These are phyloP conservation scores for Vulpes lagopus DNA, from an alignment of 2,113 vertebrate genomes.

Conservation along the genomic window DNA sequence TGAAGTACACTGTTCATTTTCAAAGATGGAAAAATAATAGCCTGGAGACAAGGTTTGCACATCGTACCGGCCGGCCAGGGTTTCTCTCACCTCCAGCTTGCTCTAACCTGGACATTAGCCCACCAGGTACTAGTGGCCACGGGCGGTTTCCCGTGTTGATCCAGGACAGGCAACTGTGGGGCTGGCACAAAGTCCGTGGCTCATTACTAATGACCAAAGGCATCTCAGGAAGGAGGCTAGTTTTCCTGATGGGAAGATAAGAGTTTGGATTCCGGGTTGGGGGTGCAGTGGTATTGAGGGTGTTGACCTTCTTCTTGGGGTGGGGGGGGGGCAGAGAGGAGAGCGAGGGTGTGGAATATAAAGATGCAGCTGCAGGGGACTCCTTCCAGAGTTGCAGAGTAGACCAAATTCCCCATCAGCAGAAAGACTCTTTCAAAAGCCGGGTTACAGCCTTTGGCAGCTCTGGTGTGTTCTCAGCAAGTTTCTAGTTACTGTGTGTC, in stretches of 20 bases:
- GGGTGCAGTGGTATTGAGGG: slow-evolving; percentile 53
- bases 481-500: background rate
- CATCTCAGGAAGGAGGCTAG: slow-evolving; percentile 24
- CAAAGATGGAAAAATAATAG: slow-evolving; percentile 48
- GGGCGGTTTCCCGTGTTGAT: background rate
- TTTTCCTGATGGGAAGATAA: slow-evolving; percentile 64
- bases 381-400: background rate
- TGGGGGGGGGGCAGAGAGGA: background rate
- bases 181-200: slow-evolving; percentile 13
- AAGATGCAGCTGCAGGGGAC: slow-evolving; percentile 51
- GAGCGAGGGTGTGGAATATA: slow-evolving; percentile 1
- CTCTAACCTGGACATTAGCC: background rate
- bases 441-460: background rate
- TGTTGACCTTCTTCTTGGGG: slow-evolving; percentile 53
- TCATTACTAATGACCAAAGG: background rate
- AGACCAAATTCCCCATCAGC: background rate
- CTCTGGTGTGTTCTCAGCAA: background rate
- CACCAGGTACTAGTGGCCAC: background rate
- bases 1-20: slow-evolving; percentile 52
- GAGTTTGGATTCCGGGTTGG: slow-evolving; percentile 46
- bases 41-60: background rate
- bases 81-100: background rate
- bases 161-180: slow-evolving; percentile 22
- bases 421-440: slow-evolving; percentile 20
- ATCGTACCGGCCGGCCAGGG: background rate